These are phyloP conservation scores for Strigamia transsilvanica DNA, from an alignment of 2,888 invertebrate species.

Conservation along the genomic window DNA sequence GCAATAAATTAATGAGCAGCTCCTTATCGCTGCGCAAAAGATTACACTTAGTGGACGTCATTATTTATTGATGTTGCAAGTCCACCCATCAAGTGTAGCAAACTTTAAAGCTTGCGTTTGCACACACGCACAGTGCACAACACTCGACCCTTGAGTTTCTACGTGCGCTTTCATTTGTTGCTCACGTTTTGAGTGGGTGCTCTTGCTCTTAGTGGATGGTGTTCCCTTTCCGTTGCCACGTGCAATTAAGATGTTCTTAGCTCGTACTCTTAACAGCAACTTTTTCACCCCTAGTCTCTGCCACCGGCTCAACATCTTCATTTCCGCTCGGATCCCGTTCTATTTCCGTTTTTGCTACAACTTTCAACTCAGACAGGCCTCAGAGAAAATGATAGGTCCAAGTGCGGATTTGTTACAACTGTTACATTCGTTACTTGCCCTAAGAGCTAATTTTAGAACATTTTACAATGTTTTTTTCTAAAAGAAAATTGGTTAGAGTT, in stretches of 20 bases:
- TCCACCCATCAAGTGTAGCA: conserved; percentile 1
- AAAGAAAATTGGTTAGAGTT: too few relatives aligned
- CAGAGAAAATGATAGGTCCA: conserved; percentile 31
- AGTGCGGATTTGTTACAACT: conserved; percentile 26
- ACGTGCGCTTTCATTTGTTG: conserved; percentile 5
- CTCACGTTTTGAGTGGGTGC: conserved; percentile 24
- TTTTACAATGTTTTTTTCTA: too few relatives aligned
- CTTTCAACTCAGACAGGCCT: conserved; percentile 24
- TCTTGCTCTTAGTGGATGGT: conserved; percentile 30
- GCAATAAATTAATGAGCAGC: conserved; percentile 33
- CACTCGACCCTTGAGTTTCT: neutral
- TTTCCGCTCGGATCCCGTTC: conserved; percentile 41
- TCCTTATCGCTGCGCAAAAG: conserved; percentile 41
- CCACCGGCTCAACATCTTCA: conserved; percentile 39
- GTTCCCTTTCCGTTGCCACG: conserved; percentile 42
- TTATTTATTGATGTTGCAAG: conserved; percentile 39
- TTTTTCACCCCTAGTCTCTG: conserved; percentile 16
- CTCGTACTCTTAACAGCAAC: neutral
- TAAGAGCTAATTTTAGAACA: neutral
- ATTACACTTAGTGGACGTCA: conserved; percentile 46
- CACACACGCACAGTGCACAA: neutral
- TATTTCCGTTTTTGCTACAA: conserved; percentile 38
- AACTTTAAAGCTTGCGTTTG: conserved; percentile 17
- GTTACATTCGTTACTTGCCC: neutral
- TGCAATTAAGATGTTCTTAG: conserved; percentile 45